These are phyloP conservation scores for Coendou prehensilis DNA, from an alignment of 2,797 vertebrate species.

Conservation along the genomic window DNA sequence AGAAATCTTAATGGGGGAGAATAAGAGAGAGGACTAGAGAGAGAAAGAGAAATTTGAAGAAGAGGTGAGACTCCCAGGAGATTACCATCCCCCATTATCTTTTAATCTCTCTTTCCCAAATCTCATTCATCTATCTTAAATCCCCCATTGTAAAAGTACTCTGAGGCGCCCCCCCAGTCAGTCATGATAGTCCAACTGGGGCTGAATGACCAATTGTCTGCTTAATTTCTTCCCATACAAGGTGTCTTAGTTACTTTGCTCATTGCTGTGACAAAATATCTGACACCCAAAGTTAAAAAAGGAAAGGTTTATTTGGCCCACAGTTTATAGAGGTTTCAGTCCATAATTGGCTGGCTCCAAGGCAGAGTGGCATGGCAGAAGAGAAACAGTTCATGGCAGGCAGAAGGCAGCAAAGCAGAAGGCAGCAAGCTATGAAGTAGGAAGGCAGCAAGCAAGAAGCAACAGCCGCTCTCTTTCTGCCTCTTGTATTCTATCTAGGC, in stretches of 20 bases:
- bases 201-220: neutral
- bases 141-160: neutral
- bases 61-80: neutral
- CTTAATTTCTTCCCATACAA: neutral
- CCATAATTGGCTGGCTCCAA: neutral
- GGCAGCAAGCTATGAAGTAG: neutral
- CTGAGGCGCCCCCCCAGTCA: neutral
- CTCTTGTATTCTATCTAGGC: neutral
- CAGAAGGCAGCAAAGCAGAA: neutral
- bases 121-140: neutral
- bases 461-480: neutral
- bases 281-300: neutral
- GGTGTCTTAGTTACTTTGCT: neutral
- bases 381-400: neutral
- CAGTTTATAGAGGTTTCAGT: neutral
- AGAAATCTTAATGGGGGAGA: neutral
- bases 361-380: neutral
- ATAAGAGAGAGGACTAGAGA: neutral
- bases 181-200: neutral
- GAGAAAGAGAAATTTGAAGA: neutral
- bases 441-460: neutral
- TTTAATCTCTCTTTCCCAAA: neutral
- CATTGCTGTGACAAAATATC: neutral
- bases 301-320: neutral
- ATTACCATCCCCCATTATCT: neutral